Evolutionary conservation across 2,888 invertebrate genomes (phyloP), one percentile per base, ranked within the genome.

Genomic region (Lasioglossum morio): DNA sequence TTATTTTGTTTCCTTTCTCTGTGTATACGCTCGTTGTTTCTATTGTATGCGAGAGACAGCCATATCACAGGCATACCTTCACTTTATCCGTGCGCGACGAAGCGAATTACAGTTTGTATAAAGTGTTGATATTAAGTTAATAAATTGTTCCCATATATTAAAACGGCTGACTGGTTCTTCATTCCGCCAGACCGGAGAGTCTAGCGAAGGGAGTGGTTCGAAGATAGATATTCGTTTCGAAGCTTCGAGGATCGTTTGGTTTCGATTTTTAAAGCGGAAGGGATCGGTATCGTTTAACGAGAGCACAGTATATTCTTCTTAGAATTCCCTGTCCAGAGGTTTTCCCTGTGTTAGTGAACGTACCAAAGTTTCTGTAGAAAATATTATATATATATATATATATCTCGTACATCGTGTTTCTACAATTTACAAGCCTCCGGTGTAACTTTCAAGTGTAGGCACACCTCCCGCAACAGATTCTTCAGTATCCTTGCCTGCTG

Each of bases 391-490:
- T 46, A 43, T 34, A 34, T n/a, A n/a, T n/a, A n/a, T n/a, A n/a
- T n/a, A n/a, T n/a, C n/a, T 43, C 14, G 43, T 14, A 43, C 12
- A 43, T 43, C 14, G 43, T 43, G 30, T 57, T 77, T 80, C 88
- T 78, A 90, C 82, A 83, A 82, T 79, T 78, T 60, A 77, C 95
- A 95, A 80, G 92, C 92, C 79, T 92, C 85, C 7, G 94, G 95
- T 69, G 85, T 82, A 34, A 87, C 84, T 85, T 94, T 92, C 66
- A 95, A 90, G 72, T 84, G 92, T 72, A 90, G 87, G 94, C 98
- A 98, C 27, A 97, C 96, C 95, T 98, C 97, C 88, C 96, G 96
- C 48, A 97, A 95, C 74, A 98, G 96, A 94, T 98, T 97, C 94
- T 98, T 98, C 88, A 98, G 95, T 92, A 98, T 97, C 3, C 96